Base-by-base conservation (phyloP, 2,797 vertebrate species). In the Semotilus atromaculatus region DNA sequence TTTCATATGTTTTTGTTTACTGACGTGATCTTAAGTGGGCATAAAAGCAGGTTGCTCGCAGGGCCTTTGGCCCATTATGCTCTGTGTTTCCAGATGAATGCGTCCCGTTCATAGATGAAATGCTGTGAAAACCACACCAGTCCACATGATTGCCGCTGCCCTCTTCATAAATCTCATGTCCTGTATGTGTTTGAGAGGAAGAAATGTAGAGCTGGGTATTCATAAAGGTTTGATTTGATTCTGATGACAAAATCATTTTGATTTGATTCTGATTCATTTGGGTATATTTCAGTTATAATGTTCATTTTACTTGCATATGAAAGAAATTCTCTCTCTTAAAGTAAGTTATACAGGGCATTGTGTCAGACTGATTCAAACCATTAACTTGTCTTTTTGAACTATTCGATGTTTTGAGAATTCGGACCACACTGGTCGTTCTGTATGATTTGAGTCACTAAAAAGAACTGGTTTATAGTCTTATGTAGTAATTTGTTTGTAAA, bases 11-110 rank as follows among this genome's bases (percentile, higher is more conserved):
- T 80, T 80, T 38, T 87, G 82, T 87, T 81, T 81, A 62, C 48
- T 23, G 62, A 76, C 40, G 23, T 68, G 82, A 83, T 74, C 31
- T 87, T 53, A 81, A 87, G 75, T 67, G 81, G 62, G 23, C 51
- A 68, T 76, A 67, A 86, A 43, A 81, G 77, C 40, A 48, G 62
- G 72, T 74, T 75, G 53, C 81, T 83, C 9, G 9, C 36, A 74
- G 55, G 38, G 66, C 51, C 55, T 64, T 76, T 76, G 71, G 60
- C 66, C 55, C 67, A 73, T 64, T 80, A 64, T 71, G n/a, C 29
- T 21, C 43, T n/a, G 29, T 26, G 38, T 80, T 80, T 80, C 34
- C 70, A 80, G 82, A 87, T 87, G 86, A 84, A 84, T 71, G 86
- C 68, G n/a, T 45, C 13, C 43, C 29, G 34, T 76, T 87, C 70